Evolutionary conservation across 2,888 invertebrate genomes (phyloP).

Genomic region (Chrysina gloriosa): DNA sequence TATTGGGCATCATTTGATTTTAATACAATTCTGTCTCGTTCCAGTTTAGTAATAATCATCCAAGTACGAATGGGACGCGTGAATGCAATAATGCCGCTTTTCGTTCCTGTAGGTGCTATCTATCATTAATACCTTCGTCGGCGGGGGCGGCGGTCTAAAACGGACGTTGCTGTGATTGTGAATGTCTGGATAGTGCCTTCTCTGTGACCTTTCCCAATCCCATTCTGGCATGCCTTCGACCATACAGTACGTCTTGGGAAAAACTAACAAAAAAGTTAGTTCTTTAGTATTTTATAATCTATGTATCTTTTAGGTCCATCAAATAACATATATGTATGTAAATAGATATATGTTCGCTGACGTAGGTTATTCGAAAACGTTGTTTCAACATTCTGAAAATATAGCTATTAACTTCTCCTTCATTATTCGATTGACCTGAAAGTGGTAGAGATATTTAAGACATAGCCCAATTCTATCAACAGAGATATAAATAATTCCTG

Average conservation of each 20-base stretch:
- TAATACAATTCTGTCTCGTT: neutral
- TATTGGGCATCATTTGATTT: neutral
- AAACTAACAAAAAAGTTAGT: too few relatives aligned
- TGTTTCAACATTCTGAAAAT: too few relatives aligned
- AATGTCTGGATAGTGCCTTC: neutral
- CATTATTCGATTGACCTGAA: too few relatives aligned
- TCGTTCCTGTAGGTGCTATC: neutral
- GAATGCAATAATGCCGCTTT: constrained; percentile 8
- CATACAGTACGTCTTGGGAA: neutral
- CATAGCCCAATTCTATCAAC: too few relatives aligned
- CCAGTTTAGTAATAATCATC: constrained; percentile 7
- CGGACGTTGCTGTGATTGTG: neutral
- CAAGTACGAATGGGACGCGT: neutral
- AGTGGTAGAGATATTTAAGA: too few relatives aligned
- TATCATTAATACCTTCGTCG: constrained; percentile 7
- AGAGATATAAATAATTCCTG: too few relatives aligned
- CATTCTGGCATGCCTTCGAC: neutral
- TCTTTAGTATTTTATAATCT: too few relatives aligned
- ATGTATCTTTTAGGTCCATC: too few relatives aligned
- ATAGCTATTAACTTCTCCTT: too few relatives aligned
- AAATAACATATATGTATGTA: too few relatives aligned
- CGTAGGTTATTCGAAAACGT: too few relatives aligned
- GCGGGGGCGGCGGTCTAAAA: neutral
- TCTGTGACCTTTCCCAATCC: constrained; percentile 4
- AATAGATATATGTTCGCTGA: too few relatives aligned